These are phyloP conservation scores for Arbacia lixula DNA, from an alignment of 53 echinoderm and acorn worm genomes.

Conservation along the genomic window DNA sequence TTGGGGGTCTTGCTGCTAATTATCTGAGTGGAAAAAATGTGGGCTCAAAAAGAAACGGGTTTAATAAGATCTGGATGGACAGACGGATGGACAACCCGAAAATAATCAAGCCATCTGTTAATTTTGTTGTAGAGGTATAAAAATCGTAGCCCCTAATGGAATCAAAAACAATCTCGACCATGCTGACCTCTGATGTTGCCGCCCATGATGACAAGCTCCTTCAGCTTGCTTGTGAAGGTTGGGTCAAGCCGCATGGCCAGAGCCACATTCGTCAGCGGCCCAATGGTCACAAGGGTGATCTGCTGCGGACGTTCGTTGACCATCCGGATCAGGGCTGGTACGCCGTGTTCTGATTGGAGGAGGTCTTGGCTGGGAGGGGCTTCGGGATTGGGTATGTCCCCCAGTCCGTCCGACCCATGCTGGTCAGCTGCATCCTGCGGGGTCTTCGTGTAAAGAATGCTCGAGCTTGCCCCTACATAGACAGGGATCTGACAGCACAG, in stretches of 20 bases:
- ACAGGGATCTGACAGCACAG: conserved; percentile 69
- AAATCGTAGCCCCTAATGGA: too few relatives aligned
- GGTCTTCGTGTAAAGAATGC: conserved; percentile 21
- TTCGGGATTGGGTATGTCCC: conserved; percentile 62
- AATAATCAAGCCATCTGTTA: too few relatives aligned
- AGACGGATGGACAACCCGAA: too few relatives aligned
- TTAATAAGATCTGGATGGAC: too few relatives aligned
- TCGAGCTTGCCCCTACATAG: conserved; percentile 59
- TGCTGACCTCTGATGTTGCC: conserved; percentile 63
- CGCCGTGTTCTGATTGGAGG: conserved; percentile 77
- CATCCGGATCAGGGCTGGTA: conserved; percentile 75
- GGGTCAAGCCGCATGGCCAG: conserved; percentile 84
- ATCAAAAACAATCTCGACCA: too few relatives aligned
- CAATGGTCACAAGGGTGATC: conserved; percentile 80
- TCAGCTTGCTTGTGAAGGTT: conserved; percentile 74
- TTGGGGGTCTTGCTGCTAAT: too few relatives aligned
- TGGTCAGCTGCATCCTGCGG: not conserved
- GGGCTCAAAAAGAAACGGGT: too few relatives aligned
- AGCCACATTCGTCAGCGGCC: conserved; percentile 85
- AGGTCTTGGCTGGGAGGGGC: conserved; percentile 42
- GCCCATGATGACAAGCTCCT: conserved; percentile 84
- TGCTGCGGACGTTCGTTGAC: conserved; percentile 73
- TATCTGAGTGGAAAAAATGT: too few relatives aligned
- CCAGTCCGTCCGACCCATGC: conserved; percentile 81
- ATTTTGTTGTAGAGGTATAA: too few relatives aligned